Base-by-base conservation (phyloP, 2,113 vertebrate genomes). In the Salminus brasiliensis region DNA sequence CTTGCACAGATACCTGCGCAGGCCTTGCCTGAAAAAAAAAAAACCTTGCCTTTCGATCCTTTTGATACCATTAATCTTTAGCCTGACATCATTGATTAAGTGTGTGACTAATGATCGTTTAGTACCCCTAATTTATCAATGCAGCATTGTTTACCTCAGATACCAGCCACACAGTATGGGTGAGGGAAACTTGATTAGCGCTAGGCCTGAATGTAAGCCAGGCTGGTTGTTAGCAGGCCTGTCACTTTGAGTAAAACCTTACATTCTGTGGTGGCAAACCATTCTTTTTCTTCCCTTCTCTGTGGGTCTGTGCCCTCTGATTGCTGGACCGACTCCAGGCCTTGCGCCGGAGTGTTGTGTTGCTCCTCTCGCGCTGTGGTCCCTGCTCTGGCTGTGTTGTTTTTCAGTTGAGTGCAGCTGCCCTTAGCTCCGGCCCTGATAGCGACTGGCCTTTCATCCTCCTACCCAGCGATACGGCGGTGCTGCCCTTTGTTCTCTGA, bases 371-470 rank as follows among this genome's bases (percentile, higher is more conserved):
- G 74, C 78, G 73, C 45, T 80, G 78, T 15, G 41, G 32, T 41
- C 55, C 30, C 62, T 66, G 62, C 16, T 66, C 32, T 52, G n/a
- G n/a, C 34, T 27, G 29, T 79, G 80, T 72, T 85, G 71, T 84
- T 57, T 83, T 74, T 81, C 60, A 67, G 73, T 60, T 53, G 68
- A 69, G 65, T 65, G 78, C 77, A 71, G 84, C 66, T 85, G 84
- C 78, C 78, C 84, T 83, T 81, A 81, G 81, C 71, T 72, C 81
- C 23, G 21, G 74, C 36, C 65, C 65, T 81, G 84, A 85, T 85
- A 85, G 81, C 81, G 66, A 71, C 78, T 18, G 55, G 81, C 52
- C 84, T 85, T 85, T 85, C 81, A 85, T 85, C 84, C 81, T 68
- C 84, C 84, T 78, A 85, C 84, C 36, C 43, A 81, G 81, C 53